These are phyloP conservation scores for Brachyistius frenatus DNA, from an alignment of 2,113 vertebrate species.

Conservation along the genomic window DNA sequence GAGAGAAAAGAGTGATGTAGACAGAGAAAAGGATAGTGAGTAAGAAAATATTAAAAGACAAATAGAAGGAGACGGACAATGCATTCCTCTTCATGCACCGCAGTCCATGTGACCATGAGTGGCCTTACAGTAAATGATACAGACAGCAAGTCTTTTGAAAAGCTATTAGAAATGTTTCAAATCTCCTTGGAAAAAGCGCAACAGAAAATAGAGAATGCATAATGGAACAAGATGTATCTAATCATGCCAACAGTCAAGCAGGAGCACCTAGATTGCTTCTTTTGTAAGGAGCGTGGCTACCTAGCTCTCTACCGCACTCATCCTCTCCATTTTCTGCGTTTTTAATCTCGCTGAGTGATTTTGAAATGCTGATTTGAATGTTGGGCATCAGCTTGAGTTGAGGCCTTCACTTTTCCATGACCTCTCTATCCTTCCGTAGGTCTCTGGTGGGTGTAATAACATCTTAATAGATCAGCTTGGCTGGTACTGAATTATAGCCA, in stretches of 20 bases:
- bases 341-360: conserved; percentile 87
- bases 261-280: conserved; percentile 61
- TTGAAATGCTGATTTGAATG: conserved; percentile 78
- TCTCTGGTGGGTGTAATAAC: conserved; percentile 73
- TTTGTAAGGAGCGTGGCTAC: conserved; percentile 26
- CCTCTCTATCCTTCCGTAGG: conserved; percentile 57
- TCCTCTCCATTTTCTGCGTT: conserved; percentile 48
- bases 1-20: not conserved
- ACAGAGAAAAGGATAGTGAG: not conserved
- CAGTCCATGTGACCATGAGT: conserved; percentile 44
- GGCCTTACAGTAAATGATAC: conserved; percentile 63
- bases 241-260: conserved; percentile 72
- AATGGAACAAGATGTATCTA: conserved; percentile 78
- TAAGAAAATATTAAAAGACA: conserved; percentile 28
- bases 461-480: conserved; percentile 79
- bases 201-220: conserved; percentile 71
- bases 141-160: conserved; percentile 77
- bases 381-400: conserved; percentile 68
- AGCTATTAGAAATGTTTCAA: conserved; percentile 81
- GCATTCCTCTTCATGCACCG: conserved; percentile 46
- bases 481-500: conserved; percentile 75
- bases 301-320: conserved; percentile 44
- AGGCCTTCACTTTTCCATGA: conserved; percentile 67
- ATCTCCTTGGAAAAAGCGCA: conserved; percentile 76
- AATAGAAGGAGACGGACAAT: conserved; percentile 41